Conservation (phyloP, 2,888 invertebrate species). For the Philereme transversata region DNA sequence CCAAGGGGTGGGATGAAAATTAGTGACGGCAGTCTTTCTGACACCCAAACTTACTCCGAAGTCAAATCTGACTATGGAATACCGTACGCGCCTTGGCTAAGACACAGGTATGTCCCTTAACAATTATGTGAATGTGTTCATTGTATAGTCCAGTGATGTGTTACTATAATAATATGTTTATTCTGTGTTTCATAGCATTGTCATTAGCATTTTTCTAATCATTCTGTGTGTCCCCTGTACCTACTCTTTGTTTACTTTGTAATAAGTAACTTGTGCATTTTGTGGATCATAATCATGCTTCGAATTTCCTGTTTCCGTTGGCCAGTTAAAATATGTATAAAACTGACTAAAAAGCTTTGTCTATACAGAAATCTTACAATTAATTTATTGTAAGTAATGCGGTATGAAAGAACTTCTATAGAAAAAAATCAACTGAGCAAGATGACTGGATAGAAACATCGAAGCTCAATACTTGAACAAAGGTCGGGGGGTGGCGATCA, state of each 20-base stretch:
- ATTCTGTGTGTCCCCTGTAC: conserved; percentile 38
- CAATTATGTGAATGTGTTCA: no score
- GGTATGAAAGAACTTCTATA: no score
- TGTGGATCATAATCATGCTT: conserved; percentile 60
- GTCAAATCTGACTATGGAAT: conserved; percentile 91
- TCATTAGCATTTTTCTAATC: conserved; percentile 42
- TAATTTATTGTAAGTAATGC: no score
- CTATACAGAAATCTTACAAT: no score
- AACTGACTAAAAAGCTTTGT: not conserved
- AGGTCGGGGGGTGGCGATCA: no score
- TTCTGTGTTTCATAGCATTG: conserved; percentile 42
- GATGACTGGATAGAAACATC: no score
- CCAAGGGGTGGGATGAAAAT: conserved; percentile 83
- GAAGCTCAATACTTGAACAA: no score
- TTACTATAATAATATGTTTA: conserved; percentile 18
- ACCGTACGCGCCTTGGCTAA: conserved; percentile 93
- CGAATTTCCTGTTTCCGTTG: conserved; percentile 59
- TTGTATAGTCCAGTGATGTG: no score
- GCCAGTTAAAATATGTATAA: conserved; percentile 52
- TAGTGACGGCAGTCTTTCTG: conserved; percentile 93
- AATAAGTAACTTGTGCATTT: conserved; percentile 39
- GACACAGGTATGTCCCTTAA: conserved; percentile 86
- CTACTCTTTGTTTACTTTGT: conserved; percentile 33
- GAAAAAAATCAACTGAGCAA: no score
- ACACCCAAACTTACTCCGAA: conserved; percentile 90